These are phyloP conservation scores for Chrysocyon brachyurus DNA, from an alignment of 2,797 vertebrate species.

Conservation along the genomic window DNA sequence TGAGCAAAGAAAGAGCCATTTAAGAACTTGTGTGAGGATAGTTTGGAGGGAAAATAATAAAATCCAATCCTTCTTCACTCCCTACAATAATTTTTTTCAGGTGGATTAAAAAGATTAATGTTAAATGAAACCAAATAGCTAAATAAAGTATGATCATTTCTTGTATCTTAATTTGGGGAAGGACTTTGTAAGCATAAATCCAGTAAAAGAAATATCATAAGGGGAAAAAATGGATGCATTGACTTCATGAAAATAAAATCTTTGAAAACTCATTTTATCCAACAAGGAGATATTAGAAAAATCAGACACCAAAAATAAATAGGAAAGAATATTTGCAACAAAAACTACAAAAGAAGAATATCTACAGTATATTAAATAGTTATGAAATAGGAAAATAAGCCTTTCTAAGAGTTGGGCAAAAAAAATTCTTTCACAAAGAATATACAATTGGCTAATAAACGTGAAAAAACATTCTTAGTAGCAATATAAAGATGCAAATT, in stretches of 20 bases:
- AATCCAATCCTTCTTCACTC: not conserved
- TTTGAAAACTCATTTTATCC: not conserved
- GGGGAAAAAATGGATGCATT: not conserved
- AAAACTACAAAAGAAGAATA: slow-evolving; percentile 39
- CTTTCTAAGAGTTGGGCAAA: not conserved
- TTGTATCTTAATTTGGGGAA: slow-evolving; percentile 11
- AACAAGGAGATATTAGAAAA: not conserved
- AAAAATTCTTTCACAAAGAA: slow-evolving; percentile 47
- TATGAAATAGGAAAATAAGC: slow-evolving; percentile 53
- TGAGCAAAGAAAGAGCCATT: not conserved
- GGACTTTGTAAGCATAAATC: not conserved
- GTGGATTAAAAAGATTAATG: not conserved
- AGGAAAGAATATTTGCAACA: slow-evolving; percentile 48
- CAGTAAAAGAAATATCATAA: not conserved
- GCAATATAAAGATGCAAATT: slow-evolving; percentile 62
- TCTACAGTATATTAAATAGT: not conserved
- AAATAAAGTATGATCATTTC: not conserved
- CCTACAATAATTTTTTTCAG: not conserved
- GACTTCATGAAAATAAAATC: slow-evolving; percentile 46
- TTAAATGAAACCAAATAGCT: not conserved
- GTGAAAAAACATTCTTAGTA: slow-evolving; percentile 39
- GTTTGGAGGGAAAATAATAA: not conserved
- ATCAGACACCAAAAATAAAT: slow-evolving; percentile 34
- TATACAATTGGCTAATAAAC: slow-evolving; percentile 49
- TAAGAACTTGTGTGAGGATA: not conserved